Evolutionary conservation across 2,888 invertebrate genomes (phyloP).

Genomic region (Neoscelio sp.): DNA sequence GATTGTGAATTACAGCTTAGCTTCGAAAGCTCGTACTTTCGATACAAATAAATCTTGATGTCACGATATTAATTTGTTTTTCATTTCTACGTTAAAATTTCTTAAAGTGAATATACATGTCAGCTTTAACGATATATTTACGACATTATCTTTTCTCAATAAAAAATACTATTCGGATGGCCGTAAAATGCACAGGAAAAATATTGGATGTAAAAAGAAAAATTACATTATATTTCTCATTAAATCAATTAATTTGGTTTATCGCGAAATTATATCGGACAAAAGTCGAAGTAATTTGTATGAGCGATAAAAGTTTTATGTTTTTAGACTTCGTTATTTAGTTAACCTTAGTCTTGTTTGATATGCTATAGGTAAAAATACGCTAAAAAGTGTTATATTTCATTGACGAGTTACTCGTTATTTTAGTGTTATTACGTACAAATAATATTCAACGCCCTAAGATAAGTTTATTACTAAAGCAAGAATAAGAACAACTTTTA

Average conservation of each 20-base stretch:
- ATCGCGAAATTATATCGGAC: too few relatives aligned
- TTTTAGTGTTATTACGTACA: too few relatives aligned
- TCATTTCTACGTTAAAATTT: conserved; percentile 2
- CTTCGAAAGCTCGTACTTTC: background rate
- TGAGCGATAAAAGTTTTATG: too few relatives aligned
- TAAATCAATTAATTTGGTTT: background rate
- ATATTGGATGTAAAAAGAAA: conserved; percentile 5
- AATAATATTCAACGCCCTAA: too few relatives aligned
- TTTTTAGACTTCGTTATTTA: too few relatives aligned
- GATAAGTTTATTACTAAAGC: too few relatives aligned
- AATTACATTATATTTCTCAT: background rate
- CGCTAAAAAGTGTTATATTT: too few relatives aligned
- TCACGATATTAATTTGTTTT: conserved; percentile 11
- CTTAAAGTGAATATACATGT: background rate
- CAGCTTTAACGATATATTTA: conserved; percentile 5
- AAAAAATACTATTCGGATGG: background rate
- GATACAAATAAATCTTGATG: conserved; percentile 5
- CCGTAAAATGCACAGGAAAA: background rate
- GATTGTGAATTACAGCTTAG: conserved; percentile 16
- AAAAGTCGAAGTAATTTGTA: too few relatives aligned
- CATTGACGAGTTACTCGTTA: too few relatives aligned
- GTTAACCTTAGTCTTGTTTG: too few relatives aligned
- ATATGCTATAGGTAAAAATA: too few relatives aligned
- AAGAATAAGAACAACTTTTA: too few relatives aligned
- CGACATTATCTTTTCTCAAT: background rate